Conservation (phyloP, 2,113 vertebrate species). For the Rousettus leschenaultii region DNA sequence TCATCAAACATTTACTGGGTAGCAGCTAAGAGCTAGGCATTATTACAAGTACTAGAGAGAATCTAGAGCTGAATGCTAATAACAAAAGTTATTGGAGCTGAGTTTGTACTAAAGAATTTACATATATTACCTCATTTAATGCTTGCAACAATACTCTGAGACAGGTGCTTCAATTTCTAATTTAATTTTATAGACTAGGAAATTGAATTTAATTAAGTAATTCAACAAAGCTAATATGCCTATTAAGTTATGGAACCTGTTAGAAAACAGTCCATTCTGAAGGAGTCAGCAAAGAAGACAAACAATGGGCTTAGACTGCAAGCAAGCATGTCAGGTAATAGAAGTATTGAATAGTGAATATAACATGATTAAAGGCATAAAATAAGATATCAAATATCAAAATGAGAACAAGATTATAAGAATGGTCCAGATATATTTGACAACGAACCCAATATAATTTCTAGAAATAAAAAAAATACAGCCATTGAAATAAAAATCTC, state of each 20-base stretch:
- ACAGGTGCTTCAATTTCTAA: neutral
- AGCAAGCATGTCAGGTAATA: neutral
- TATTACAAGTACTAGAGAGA: neutral
- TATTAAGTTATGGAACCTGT: neutral
- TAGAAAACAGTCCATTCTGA: neutral
- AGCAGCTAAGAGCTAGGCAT: neutral
- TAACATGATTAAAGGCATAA: neutral
- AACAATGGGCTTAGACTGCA: neutral
- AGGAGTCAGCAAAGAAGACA: neutral
- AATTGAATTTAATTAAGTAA: conserved; percentile 14
- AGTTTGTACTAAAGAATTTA: neutral
- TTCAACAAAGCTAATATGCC: neutral
- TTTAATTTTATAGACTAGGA: neutral
- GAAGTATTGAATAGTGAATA: neutral
- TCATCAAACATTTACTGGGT: neutral
- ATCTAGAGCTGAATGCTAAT: neutral
- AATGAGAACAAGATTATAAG: neutral
- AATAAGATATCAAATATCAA: neutral
- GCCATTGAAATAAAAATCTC: neutral
- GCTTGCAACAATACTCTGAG: neutral
- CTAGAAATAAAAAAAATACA: neutral
- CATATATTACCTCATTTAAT: neutral
- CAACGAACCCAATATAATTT: neutral
- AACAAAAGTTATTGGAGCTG: neutral
- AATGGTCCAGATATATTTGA: neutral